Conservation (phyloP, 1,140 invertebrate species). For the Belonocnema kinseyi region DNA sequence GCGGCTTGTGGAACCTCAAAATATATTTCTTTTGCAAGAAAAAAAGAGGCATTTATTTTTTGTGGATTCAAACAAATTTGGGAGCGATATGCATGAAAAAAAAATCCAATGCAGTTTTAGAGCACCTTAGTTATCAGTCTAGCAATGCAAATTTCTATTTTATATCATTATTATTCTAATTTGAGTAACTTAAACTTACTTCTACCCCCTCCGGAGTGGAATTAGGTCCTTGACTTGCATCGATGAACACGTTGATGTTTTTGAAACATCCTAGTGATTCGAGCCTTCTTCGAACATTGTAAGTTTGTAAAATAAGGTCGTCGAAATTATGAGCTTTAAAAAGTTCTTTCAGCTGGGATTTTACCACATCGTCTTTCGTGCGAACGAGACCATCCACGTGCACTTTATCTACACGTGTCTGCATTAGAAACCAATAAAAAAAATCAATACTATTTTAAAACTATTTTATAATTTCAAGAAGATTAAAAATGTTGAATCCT, state of each 20-base stretch:
- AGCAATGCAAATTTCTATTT: neutral
- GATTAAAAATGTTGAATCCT: conserved; percentile 39
- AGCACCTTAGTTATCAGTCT: too few relatives aligned
- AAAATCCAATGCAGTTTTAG: too few relatives aligned
- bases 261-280: conserved; percentile 89
- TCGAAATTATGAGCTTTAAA: conserved; percentile 83
- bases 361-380: conserved; percentile 90
- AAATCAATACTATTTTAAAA: too few relatives aligned
- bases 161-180: conserved; percentile 32
- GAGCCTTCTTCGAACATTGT: conserved; percentile 82
- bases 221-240: conserved; percentile 85
- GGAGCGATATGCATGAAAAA: too few relatives aligned
- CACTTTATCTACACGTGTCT: conserved; percentile 87
- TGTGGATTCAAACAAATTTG: too few relatives aligned
- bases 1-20: too few relatives aligned
- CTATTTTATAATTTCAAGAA: neutral
- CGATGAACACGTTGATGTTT: conserved; percentile 87
- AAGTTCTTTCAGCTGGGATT: conserved; percentile 82
- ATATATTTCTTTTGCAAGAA: too few relatives aligned
- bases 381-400: conserved; percentile 87
- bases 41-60: too few relatives aligned
- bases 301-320: conserved; percentile 79
- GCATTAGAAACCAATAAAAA: conserved; percentile 50
- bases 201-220: conserved; percentile 87
- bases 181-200: conserved; percentile 68